phyloP scores from a whole-genome alignment of 2,113 vertebrate genomes.

The Campylorhamphus procurvoides region DNA sequence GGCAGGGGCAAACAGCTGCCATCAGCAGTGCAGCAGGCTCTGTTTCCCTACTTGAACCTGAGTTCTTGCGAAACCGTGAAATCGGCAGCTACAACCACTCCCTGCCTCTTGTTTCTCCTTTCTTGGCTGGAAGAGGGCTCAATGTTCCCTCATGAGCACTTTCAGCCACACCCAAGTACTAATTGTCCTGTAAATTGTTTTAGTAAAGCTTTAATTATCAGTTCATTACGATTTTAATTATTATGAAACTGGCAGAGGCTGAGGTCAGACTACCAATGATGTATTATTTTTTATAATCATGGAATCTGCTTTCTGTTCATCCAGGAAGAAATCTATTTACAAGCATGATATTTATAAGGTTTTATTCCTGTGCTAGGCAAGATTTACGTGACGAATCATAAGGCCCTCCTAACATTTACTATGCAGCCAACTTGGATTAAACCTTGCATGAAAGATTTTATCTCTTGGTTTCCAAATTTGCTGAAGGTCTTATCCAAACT shows the following conservation, averaged over 20 bases:
- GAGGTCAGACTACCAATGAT: background rate
- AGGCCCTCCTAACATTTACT: background rate
- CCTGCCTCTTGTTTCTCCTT: background rate
- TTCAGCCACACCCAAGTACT: background rate
- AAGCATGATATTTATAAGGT: background rate
- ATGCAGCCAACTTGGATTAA: conserved; percentile 14
- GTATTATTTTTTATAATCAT: background rate
- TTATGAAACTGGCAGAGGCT: background rate
- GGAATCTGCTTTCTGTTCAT: background rate
- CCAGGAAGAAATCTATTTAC: background rate
- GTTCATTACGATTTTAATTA: background rate
- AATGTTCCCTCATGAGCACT: background rate
- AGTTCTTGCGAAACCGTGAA: background rate
- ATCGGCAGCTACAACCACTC: background rate
- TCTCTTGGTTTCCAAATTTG: conserved; percentile 28
- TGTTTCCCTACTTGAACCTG: background rate
- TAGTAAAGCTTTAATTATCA: conserved; percentile 20
- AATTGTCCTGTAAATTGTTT: conserved; percentile 34
- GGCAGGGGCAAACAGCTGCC: background rate
- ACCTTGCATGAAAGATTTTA: conserved; percentile 14
- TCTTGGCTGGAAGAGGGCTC: background rate
- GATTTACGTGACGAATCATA: background rate
- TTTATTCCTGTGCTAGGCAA: conserved; percentile 21
- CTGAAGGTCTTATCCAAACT: conserved; percentile 32
- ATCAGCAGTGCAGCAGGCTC: background rate